Evolutionary conservation across 2,113 vertebrate genomes (phyloP).

Genomic region (Calidris pygmaea): DNA sequence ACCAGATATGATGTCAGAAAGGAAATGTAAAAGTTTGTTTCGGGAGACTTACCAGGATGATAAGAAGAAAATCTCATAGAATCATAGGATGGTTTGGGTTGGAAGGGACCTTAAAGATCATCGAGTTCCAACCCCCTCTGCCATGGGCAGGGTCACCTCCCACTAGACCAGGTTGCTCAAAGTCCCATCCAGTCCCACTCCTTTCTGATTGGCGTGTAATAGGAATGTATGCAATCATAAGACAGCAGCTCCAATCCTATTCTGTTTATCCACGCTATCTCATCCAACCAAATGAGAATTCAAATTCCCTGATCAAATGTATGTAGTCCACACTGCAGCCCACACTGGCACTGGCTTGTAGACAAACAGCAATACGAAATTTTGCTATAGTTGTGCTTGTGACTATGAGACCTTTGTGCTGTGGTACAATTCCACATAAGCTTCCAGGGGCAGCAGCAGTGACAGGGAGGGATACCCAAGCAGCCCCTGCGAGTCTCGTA

Average conservation of each 20-base stretch:
- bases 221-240: neutral
- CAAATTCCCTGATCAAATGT: neutral
- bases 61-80: neutral
- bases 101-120: too few species aligned
- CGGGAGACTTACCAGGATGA: neutral
- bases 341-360: neutral
- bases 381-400: neutral
- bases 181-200: neutral
- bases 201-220: neutral
- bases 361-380: neutral
- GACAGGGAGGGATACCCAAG: fast-evolving
- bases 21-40: neutral
- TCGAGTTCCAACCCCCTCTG: too few species aligned
- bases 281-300: neutral
- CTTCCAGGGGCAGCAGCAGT: neutral
- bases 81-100: too few species aligned
- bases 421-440: fast-evolving
- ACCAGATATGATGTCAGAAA: neutral
- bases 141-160: too few species aligned
- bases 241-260: neutral
- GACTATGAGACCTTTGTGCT: neutral
- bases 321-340: neutral
- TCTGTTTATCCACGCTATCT: neutral
- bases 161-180: too few species aligned
- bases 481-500: neutral